Evolutionary conservation across 2,797 vertebrate genomes (phyloP).

Genomic region (Poecilia velifera): DNA sequence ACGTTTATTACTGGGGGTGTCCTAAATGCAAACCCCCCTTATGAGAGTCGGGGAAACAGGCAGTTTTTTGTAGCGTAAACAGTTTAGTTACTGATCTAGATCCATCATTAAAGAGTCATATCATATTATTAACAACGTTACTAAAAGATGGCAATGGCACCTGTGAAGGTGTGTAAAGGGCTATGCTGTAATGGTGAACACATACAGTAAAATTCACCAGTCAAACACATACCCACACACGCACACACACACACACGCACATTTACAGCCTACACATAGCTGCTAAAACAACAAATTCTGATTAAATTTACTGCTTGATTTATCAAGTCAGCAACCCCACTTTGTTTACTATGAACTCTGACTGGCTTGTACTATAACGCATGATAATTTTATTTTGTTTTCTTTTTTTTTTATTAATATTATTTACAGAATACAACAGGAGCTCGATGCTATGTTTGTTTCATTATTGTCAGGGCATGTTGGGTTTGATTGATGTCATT

Average conservation of each 20-base stretch:
- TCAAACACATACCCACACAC: conserved; percentile 11
- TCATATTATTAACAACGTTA: conserved; percentile 60
- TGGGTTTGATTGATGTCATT: conserved; percentile 73
- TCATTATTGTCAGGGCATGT: conserved; percentile 77
- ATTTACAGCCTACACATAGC: conserved; percentile 51
- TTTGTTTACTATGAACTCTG: conserved; percentile 58
- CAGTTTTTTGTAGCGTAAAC: conserved; percentile 72
- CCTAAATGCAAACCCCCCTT: conserved; percentile 63
- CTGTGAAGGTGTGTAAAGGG: conserved; percentile 74
- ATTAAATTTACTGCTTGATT: conserved; percentile 60
- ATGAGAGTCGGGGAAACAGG: conserved; percentile 60
- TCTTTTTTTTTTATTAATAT: conserved; percentile 27
- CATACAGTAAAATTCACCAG: conserved; percentile 48
- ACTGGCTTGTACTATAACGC: conserved; percentile 65
- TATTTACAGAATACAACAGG: conserved; percentile 45
- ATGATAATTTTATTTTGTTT: conserved; percentile 52
- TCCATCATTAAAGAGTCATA: conserved; percentile 60
- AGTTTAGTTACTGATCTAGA: conserved; percentile 68
- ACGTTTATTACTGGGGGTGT: conserved; percentile 65
- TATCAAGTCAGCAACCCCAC: conserved; percentile 55
- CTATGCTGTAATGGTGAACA: conserved; percentile 73
- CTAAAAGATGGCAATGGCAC: conserved; percentile 66
- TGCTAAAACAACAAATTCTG: conserved; percentile 64
- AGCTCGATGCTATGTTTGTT: conserved; percentile 54
- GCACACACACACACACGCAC: conserved; percentile 35